A percentile compares a stretch with the other conserved stretches of the same genome.
Conservation (phyloP, 2,888 invertebrate species). For the Morpho deidamia region DNA sequence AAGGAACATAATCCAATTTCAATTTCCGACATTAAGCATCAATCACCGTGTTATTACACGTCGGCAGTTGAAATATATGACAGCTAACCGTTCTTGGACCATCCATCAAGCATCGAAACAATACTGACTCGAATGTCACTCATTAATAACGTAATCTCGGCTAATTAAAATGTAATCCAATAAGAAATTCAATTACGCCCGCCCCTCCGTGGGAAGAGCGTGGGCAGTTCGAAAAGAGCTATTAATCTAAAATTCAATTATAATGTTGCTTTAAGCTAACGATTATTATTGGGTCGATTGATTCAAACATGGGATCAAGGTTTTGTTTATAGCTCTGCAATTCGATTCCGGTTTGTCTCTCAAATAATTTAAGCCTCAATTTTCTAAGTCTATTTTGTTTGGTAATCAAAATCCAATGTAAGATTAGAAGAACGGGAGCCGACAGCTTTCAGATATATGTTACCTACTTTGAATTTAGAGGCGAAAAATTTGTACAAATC, state of each 20-base stretch:
- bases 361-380: too few relatives aligned
- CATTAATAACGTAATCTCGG: conserved; percentile 53
- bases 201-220: conserved; percentile 41
- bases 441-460: not conserved
- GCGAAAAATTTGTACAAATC: too few relatives aligned
- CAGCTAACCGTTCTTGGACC: conserved; percentile 37
- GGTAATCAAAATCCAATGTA: conserved; percentile 2
- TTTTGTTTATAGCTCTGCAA: conserved; percentile 8
- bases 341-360: conserved; percentile 1
- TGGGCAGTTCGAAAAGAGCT: conserved; percentile 40
- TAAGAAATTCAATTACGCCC: conserved; percentile 49
- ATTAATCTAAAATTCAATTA: conserved; percentile 71
- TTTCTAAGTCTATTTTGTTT: not conserved
- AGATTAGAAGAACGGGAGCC: conserved; percentile 4
- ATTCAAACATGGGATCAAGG: conserved; percentile 39
- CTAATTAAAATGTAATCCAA: conserved; percentile 67
- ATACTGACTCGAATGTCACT: conserved; percentile 33
- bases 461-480: too few relatives aligned
- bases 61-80: conserved; percentile 51
- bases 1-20: conserved; percentile 42
- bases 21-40: conserved; percentile 50
- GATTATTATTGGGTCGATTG: conserved; percentile 39
- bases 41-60: conserved; percentile 53
- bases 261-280: conserved; percentile 43
- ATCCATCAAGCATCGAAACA: conserved; percentile 35